phyloP scores from a whole-genome alignment of 2,888 invertebrate genomes.

The Tinea trinotella region DNA sequence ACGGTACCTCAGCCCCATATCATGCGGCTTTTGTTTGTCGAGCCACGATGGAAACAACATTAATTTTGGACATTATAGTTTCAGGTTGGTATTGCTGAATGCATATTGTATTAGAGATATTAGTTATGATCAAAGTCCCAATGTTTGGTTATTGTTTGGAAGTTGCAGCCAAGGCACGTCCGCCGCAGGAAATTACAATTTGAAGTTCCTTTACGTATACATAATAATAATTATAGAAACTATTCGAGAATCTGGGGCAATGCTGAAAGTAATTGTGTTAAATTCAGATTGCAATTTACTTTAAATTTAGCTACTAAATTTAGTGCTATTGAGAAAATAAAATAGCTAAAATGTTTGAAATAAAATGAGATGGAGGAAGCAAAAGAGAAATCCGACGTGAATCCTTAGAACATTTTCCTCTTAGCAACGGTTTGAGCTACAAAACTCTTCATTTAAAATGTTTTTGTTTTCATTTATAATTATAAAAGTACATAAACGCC shows the following conservation, averaged over 20 bases:
- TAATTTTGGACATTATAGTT: too few relatives aligned
- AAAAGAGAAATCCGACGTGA: too few relatives aligned
- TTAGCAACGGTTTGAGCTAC: too few relatives aligned
- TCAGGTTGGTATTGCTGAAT: too few relatives aligned
- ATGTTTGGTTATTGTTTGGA: neutral
- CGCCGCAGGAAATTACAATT: constrained; percentile 27
- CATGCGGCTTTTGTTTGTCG: too few relatives aligned
- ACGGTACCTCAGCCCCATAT: too few relatives aligned
- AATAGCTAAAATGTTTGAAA: neutral
- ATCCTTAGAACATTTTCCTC: too few relatives aligned
- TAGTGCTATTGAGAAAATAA: neutral
- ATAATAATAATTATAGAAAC: neutral
- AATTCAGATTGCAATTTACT: neutral
- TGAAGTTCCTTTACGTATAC: constrained; percentile 26
- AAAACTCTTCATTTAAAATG: neutral
- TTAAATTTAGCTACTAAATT: neutral
- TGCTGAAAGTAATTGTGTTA: neutral
- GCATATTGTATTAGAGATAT: too few relatives aligned
- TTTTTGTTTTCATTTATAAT: neutral
- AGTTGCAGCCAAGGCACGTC: constrained; percentile 24
- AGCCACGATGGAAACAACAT: too few relatives aligned
- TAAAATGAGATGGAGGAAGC: neutral
- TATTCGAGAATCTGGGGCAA: neutral
- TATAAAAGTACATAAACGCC: neutral
- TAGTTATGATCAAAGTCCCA: too few relatives aligned